Base-by-base conservation (phyloP, 2,888 invertebrate genomes). In the Parasteatoda lunata region DNA sequence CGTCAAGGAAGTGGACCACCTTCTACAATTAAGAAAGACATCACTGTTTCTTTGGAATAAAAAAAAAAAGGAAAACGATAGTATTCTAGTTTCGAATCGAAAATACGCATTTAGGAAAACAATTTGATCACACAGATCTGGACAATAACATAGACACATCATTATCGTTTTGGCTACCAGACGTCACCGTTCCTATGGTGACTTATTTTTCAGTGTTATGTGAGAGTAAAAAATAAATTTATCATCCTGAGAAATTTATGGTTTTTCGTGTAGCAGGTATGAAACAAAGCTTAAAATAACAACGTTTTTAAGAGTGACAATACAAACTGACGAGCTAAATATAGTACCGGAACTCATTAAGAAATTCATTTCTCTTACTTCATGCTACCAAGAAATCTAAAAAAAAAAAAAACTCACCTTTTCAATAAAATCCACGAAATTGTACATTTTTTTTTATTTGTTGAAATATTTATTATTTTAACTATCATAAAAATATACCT, bases 11-110 rank as follows among this genome's bases (percentile, higher is more conserved):
- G 66, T 13, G 66, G 30, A 1, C 30, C 45, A 30, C 69, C 69
- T 11, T 30, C 69, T 11, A 54, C 69, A 69, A 69, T 69, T 9
- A 47, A 69, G 11, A 45, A 47, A 69, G 76, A 75, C 45, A 65
- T n/a, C 49, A 11, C 15, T 65, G 76, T 65, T 49, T 65, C 49
- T 15, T 8, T n/a, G 54, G 4, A 59, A 45, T 6, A 51, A 48
- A 51, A 9, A 48, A n/a, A 52, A 72, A 15, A 51, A 52, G 54
- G 8, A 54, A 54, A 54, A 13, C 8, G 54, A 54, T 54, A 54
- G 13, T 8, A 11, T 54, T 54, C 54, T 54, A 11, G 9, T 11
- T 54, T 54, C 13, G 9, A 54, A 54, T 8, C 13, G 8, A 11
- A 54, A 54, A 54, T 54, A 54, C 54, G 54, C 54, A 54, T 54